Evolutionary conservation across 2,113 vertebrate species (phyloP), one percentile per base, ranked within the genome.

Genomic region (Tetraodon nigroviridis): DNA sequence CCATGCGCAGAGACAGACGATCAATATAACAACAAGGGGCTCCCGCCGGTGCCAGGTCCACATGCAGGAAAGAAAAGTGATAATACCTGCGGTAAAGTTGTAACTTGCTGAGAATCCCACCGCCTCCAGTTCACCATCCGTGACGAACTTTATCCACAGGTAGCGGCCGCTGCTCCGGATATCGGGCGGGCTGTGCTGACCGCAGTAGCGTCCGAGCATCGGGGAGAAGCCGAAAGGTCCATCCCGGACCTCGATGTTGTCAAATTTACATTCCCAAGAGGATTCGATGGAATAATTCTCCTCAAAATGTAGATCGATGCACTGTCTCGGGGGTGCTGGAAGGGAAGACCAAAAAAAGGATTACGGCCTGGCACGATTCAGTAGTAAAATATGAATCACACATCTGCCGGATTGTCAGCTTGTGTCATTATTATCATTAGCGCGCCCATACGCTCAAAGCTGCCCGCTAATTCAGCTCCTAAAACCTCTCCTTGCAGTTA

Each of bases 231-330:
- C 92, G 87, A 99, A 99, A 54, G 97, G 97, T 89, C 97, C 97
- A 88, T 99, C 97, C 75, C 96, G 91, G 58, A 99, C 95, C 90
- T 99, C 96, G 72, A 99, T 98, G 63, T 99, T 96, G 85, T 99
- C 97, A 93, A 98, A 99, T 93, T 99, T 99, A 92, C 97, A 99
- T 87, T 98, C 95, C 97, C 97, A 99, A 69, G 97, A 99, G 60
- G 96, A 93, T 79, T 99, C 97, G 69, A 99, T 93, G 50, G 97
- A 98, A 83, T 99, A 99, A 69, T 94, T 96, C 88, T 96, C 96
- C 87, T 97, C 94, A 84, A 99, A 99, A 78, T 94, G 92, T 59
- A 99, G 92, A 85, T 98, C 96, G 75, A 99, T 98, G 76, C 97
- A 98, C 90, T 98, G 96, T 87, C 95, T 93, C 44, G 97, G 95